Evolutionary conservation across 2,888 invertebrate genomes (phyloP).

Genomic region (Dorcus parallelipipedus): DNA sequence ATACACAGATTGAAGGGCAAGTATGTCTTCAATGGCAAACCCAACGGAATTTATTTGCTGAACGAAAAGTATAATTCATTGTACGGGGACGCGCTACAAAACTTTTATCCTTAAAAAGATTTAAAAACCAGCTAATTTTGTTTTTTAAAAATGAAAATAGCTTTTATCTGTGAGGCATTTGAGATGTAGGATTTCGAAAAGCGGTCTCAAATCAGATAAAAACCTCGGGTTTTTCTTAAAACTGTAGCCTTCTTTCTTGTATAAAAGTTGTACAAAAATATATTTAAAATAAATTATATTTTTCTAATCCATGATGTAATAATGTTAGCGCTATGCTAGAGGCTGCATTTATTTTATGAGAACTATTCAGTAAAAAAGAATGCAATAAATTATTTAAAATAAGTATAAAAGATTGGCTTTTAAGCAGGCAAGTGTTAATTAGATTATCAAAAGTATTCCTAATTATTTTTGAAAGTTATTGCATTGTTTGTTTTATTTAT

Average conservation of each 20-base stretch:
- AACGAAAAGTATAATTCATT: constrained; percentile 65
- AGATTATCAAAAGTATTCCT: no score
- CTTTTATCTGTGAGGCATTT: neutral
- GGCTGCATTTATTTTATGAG: no score
- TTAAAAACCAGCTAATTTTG: neutral
- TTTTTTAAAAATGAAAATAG: neutral
- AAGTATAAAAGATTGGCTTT: no score
- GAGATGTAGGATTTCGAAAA: no score
- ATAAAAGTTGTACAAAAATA: no score
- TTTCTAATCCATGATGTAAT: neutral
- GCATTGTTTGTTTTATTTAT: no score
- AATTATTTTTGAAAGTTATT: no score
- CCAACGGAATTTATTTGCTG: constrained; percentile 64
- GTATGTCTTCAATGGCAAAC: constrained; percentile 76
- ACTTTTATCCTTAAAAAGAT: constrained; percentile 57
- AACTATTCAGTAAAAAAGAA: no score
- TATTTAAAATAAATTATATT: neutral
- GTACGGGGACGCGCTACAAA: constrained; percentile 65
- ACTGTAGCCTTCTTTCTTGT: neutral
- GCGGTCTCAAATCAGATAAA: no score
- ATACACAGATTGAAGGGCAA: constrained; percentile 72
- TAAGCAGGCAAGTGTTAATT: no score
- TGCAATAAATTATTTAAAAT: no score
- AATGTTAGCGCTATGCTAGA: no score
- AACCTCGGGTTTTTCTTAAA: neutral